phyloP scores from a whole-genome alignment of 2,888 invertebrate species.

The Omphaloscelis lunosa region DNA sequence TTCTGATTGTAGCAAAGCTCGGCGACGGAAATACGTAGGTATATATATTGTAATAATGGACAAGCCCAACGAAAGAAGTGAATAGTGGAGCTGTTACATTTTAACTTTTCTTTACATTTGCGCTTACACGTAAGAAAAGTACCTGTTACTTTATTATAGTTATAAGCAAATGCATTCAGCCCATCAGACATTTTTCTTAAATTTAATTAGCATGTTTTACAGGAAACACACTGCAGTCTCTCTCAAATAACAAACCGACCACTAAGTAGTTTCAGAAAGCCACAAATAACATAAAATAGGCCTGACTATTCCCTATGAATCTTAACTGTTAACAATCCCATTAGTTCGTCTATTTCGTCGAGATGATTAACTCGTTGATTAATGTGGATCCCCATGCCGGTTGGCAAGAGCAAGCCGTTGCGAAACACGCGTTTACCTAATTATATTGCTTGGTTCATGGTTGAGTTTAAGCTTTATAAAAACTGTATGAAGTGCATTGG shows the following conservation, averaged over 20 bases:
- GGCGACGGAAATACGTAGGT: neutral
- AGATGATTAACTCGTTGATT: conserved; percentile 57
- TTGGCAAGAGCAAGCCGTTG: conserved; percentile 60
- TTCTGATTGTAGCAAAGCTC: neutral
- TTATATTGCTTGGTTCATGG: conserved; percentile 59
- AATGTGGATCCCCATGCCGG: conserved; percentile 54
- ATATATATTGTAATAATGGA: neutral
- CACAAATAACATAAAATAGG: conserved; percentile 21
- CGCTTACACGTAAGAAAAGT: no score
- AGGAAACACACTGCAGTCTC: neutral
- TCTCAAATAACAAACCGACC: neutral
- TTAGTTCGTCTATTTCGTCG: conserved; percentile 59
- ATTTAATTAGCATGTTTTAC: neutral
- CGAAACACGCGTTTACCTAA: conserved; percentile 62
- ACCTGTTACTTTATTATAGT: neutral
- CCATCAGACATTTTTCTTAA: neutral
- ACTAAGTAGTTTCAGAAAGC: conserved; percentile 14
- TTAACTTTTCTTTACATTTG: neutral
- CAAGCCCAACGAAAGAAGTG: neutral
- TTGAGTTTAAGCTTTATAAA: conserved; percentile 28
- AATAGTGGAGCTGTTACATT: neutral
- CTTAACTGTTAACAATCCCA: conserved; percentile 59
- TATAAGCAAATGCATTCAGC: neutral
- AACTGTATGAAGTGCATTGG: conserved; percentile 4
- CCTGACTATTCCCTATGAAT: conserved; percentile 35